Evolutionary conservation across 2,113 vertebrate species (phyloP), one percentile per base, ranked within the genome.

Genomic region (Ceuthmochares aereus): DNA sequence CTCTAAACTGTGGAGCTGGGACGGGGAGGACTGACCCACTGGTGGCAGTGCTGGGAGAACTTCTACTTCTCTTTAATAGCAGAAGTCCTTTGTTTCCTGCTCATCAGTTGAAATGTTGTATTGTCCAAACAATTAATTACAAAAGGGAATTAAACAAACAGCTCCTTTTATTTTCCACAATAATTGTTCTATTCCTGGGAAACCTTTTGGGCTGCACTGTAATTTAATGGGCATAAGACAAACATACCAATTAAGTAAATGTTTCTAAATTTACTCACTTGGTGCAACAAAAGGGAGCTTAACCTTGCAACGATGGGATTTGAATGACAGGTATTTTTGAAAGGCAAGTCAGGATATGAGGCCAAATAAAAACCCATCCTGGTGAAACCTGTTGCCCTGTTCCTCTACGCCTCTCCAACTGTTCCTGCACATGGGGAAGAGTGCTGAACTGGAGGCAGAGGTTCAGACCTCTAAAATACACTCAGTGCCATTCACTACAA

Each of bases 191-290:
- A 95, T 96, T 97, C 55, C 92, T 1, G 1, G 59, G 68, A 79
- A 92, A 87, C 32, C 66, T 90, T 74, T 84, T 96, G 93, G 88
- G 43, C 80, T 94, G 60, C 54, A 59, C 87, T 92, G 66, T 94
- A 97, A 97, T 96, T 95, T 97, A 97, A 97, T 87, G 55, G 70
- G 34, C 68, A 32, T 51, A 96, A 97, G 95, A 96, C 86, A 97
- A 97, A 97, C 96, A 89, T 74, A 95, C 96, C 51, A 60, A 97
- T 97, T 97, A 97, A 96, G 84, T 75, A 96, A 96, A 51, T 73
- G 62, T 79, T 96, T 97, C 93, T 95, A 96, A 97, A 98, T 97
- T 93, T 96, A 96, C 84, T 95, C 55, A 59, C 51, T 86, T 87
- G 32, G 64, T 96, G 88, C 85, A 91, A 95, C 84, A 92, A 95